Conservation (phyloP, 2,797 vertebrate genomes). For the Morelia viridis region DNA sequence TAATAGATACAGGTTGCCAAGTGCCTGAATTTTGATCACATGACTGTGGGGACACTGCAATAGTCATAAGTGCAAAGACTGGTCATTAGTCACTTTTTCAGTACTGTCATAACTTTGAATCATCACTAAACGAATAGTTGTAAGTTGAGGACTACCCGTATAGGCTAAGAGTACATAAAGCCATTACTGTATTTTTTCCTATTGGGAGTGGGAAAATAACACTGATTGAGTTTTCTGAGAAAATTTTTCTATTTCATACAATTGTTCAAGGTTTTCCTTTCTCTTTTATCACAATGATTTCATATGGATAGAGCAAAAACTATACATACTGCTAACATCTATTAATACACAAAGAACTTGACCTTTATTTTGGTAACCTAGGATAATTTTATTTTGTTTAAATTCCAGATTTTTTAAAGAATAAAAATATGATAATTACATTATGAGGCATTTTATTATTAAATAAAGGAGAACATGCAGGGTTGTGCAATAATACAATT, state of each 20-base stretch:
- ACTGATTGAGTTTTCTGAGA: background rate
- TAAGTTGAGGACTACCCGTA: too few species aligned
- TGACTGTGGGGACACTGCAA: too few species aligned
- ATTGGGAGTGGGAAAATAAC: background rate
- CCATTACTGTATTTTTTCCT: too few species aligned
- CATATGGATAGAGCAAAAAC: background rate
- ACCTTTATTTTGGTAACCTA: constrained; percentile 44
- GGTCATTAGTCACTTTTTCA: too few species aligned
- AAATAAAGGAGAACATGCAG: background rate
- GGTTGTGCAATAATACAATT: background rate
- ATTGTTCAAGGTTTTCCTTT: background rate
- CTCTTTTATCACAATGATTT: background rate
- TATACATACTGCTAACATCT: constrained; percentile 29
- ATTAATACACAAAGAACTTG: constrained; percentile 41
- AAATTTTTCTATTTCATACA: background rate
- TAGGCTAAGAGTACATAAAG: too few species aligned
- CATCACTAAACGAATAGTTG: too few species aligned
- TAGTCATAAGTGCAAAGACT: too few species aligned
- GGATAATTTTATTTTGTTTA: constrained; percentile 40
- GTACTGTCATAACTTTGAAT: too few species aligned
- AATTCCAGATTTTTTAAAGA: background rate
- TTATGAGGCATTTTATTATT: background rate
- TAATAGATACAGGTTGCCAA: too few species aligned
- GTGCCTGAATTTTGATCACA: too few species aligned
- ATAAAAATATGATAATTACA: constrained; percentile 39